These are phyloP conservation scores for Phaethon lepturus DNA, from an alignment of 2,113 vertebrate species.

Conservation along the genomic window DNA sequence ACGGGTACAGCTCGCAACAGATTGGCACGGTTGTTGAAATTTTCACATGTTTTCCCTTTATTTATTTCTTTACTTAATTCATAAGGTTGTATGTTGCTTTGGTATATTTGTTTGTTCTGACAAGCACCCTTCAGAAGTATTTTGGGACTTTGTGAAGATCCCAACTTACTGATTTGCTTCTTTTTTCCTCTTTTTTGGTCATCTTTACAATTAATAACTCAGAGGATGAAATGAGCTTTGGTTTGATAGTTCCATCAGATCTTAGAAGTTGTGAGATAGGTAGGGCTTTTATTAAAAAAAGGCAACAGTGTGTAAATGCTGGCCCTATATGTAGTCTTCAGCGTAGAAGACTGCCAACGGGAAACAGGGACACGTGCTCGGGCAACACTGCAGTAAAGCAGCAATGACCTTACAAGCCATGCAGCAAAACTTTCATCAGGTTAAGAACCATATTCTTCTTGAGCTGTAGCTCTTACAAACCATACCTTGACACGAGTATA, in stretches of 20 bases:
- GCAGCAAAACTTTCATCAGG: background rate
- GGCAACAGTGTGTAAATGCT: background rate
- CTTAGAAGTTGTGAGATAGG: background rate
- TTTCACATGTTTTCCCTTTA: slow-evolving; percentile 45
- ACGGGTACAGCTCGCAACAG: slow-evolving; percentile 70
- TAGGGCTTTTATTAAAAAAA: background rate
- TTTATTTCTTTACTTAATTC: slow-evolving; percentile 60
- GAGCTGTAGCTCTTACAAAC: background rate
- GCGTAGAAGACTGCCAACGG: accelerated
- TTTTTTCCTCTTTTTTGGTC: background rate
- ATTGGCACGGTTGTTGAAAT: slow-evolving; percentile 50
- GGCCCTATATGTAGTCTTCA: background rate
- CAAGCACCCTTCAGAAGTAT: background rate
- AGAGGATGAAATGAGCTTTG: background rate
- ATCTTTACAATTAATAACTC: background rate
- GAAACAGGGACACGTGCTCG: background rate
- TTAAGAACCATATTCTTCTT: background rate
- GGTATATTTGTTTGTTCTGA: slow-evolving; percentile 14
- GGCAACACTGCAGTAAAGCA: background rate
- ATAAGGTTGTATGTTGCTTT: slow-evolving; percentile 28
- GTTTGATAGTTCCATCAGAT: background rate
- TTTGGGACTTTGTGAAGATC: background rate
- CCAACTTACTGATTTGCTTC: background rate
- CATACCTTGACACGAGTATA: background rate
- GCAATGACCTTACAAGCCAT: background rate